These are phyloP conservation scores for Ethmia dodecea DNA, from an alignment of 2,888 invertebrate genomes.

Conservation along the genomic window DNA sequence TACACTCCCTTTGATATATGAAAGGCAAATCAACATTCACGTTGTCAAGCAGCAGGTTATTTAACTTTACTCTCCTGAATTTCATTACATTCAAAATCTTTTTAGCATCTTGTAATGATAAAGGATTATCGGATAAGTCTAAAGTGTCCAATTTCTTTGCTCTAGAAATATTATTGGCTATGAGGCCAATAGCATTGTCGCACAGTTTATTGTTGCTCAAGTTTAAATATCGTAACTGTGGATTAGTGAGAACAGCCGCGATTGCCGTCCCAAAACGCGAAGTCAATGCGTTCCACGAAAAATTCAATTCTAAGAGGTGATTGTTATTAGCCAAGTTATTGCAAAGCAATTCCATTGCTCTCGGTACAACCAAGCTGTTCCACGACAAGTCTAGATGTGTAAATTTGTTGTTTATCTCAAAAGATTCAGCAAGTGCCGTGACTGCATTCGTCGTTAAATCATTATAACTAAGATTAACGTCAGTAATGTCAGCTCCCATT, in stretches of 20 bases:
- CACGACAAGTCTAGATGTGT: slow-evolving; percentile 40
- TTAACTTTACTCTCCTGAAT: slow-evolving; percentile 24
- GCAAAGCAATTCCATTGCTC: slow-evolving; percentile 8
- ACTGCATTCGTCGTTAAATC: slow-evolving; percentile 27
- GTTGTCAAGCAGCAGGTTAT: slow-evolving; percentile 33
- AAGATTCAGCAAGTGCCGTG: slow-evolving; percentile 25
- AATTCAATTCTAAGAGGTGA: slow-evolving; percentile 25
- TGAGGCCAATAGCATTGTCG: slow-evolving; percentile 21
- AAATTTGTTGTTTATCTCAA: slow-evolving; percentile 28
- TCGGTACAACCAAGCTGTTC: slow-evolving; percentile 29
- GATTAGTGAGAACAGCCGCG: slow-evolving; percentile 17
- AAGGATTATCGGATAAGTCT: slow-evolving; percentile 41
- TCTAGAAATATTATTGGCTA: slow-evolving; percentile 22
- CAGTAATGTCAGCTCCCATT: slow-evolving; percentile 21
- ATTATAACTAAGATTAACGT: slow-evolving; percentile 35
- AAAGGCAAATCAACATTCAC: slow-evolving; percentile 34
- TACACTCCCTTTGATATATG: slow-evolving; percentile 20
- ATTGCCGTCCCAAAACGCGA: slow-evolving; percentile 25
- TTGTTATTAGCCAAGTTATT: slow-evolving; percentile 20
- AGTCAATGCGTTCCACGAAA: slow-evolving; percentile 32
- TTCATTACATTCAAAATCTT: slow-evolving; percentile 26
- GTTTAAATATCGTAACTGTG: slow-evolving; percentile 20
- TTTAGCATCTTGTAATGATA: slow-evolving; percentile 32
- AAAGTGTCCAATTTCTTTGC: slow-evolving; percentile 29
- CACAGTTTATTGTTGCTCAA: slow-evolving; percentile 29